Evolutionary conservation across 2,113 vertebrate genomes (phyloP).

Genomic region (Myotis davidii): DNA sequence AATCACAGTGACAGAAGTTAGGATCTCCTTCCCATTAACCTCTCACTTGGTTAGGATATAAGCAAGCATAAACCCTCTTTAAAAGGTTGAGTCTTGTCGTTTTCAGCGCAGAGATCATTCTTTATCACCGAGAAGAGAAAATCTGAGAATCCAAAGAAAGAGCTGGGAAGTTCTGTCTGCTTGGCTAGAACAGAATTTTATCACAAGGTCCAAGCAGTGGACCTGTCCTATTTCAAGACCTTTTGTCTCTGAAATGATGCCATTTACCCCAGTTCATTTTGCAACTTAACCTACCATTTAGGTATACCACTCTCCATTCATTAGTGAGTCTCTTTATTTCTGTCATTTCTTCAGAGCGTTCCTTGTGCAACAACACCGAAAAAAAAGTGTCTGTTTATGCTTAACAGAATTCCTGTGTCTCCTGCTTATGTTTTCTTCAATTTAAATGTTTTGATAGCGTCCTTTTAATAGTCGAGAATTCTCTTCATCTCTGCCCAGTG

Average conservation of each 20-base stretch:
- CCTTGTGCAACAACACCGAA: neutral
- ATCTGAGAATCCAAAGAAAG: neutral
- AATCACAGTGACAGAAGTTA: too few relatives aligned
- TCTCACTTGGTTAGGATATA: neutral
- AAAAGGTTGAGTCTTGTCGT: neutral
- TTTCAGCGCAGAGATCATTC: neutral
- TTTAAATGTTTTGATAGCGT: too few relatives aligned
- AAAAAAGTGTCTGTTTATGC: neutral
- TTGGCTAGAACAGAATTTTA: neutral
- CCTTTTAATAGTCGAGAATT: neutral
- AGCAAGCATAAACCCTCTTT: neutral
- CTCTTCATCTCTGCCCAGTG: neutral
- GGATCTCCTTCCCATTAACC: neutral
- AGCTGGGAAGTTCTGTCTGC: too few relatives aligned
- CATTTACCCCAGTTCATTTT: neutral
- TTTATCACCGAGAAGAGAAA: neutral
- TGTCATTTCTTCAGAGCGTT: neutral
- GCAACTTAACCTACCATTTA: neutral
- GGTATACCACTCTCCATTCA: neutral
- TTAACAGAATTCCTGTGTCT: neutral
- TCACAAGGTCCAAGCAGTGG: neutral
- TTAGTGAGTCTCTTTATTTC: neutral
- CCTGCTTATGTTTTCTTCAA: neutral
- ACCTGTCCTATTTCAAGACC: neutral
- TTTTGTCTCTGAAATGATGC: neutral